A percentile compares a stretch with the other conserved stretches of the same genome.
Evolutionary conservation across 2,888 invertebrate species (phyloP).

Genomic region (Tetrapedia diversipes): DNA sequence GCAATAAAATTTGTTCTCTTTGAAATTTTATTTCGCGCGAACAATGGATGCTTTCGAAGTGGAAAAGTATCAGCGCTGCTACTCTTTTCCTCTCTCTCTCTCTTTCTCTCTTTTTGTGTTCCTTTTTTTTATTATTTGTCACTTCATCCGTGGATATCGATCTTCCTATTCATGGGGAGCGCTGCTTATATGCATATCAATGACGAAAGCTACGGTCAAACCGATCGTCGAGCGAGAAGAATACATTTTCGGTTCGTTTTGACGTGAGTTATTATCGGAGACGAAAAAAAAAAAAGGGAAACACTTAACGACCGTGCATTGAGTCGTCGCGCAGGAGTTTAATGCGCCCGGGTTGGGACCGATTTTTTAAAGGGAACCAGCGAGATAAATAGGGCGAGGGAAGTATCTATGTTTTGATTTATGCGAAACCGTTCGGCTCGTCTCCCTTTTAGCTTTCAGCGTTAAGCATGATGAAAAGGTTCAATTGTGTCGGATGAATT

Average conservation of each 20-base stretch:
- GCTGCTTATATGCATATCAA: conserved; percentile 66
- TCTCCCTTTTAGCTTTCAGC: not conserved
- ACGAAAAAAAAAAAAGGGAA: not conserved
- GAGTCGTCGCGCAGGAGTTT: conserved; percentile 15
- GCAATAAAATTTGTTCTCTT: conserved; percentile 57
- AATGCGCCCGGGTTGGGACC: conserved; percentile 8
- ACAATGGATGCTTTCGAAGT: conserved; percentile 36
- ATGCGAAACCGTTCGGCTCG: not conserved
- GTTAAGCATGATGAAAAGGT: not conserved
- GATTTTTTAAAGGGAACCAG: conserved; percentile 1
- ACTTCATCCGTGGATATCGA: conserved; percentile 58
- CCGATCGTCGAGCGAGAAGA: conserved; percentile 49
- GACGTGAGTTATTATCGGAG: conserved; percentile 39
- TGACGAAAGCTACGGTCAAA: conserved; percentile 55
- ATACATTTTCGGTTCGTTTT: conserved; percentile 60
- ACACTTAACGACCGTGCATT: conserved; percentile 41
- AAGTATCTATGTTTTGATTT: not conserved
- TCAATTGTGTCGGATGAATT: not conserved
- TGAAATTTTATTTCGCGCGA: conserved; percentile 43
- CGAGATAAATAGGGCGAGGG: not conserved
- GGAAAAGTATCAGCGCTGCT: conserved; percentile 30
- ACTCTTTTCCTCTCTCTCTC: not conserved
- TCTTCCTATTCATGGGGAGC: conserved; percentile 56
- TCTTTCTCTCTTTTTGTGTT: not conserved
- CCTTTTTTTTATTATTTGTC: conserved; percentile 58